A percentile compares a stretch with the other conserved stretches of the same genome.
Evolutionary conservation across 2,113 vertebrate species (phyloP).

Genomic region (Pomatorhinus ruficollis): DNA sequence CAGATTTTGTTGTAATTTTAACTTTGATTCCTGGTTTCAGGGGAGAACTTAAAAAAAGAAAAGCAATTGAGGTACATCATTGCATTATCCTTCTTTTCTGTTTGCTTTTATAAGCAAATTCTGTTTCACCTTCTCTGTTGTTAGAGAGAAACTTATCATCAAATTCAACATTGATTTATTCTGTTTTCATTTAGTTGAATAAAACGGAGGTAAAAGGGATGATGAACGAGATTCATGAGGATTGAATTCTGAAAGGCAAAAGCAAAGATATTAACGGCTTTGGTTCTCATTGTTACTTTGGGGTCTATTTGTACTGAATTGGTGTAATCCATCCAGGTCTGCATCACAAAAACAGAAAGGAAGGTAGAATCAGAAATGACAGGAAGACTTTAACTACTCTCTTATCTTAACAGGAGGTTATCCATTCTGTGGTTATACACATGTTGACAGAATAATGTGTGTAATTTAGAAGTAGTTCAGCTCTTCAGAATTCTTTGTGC

Average conservation of each 20-base stretch:
- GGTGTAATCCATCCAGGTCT: constrained; percentile 20
- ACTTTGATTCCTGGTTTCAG: neutral
- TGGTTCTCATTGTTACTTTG: neutral
- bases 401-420: neutral
- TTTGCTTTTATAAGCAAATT: constrained; percentile 19
- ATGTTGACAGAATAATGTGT: constrained; percentile 9
- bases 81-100: neutral
- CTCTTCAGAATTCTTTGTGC: neutral
- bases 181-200: constrained; percentile 15
- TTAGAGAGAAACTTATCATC: neutral
- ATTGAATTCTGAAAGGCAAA: neutral
- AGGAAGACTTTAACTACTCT: neutral
- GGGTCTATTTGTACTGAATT: constrained; percentile 1
- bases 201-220: constrained; percentile 22
- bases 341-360: neutral
- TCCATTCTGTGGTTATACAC: neutral
- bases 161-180: constrained; percentile 27
- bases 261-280: neutral
- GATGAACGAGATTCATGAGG: constrained; percentile 7
- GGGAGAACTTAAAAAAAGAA: neutral
- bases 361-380: neutral
- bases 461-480: neutral
- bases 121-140: neutral
- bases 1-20: neutral
- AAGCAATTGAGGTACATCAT: neutral